Percentiles rank a stretch among this genome's conserved stretches.
Evolutionary conservation across 1,140 invertebrate species (phyloP).

Genomic region (Lepidurus apus): DNA sequence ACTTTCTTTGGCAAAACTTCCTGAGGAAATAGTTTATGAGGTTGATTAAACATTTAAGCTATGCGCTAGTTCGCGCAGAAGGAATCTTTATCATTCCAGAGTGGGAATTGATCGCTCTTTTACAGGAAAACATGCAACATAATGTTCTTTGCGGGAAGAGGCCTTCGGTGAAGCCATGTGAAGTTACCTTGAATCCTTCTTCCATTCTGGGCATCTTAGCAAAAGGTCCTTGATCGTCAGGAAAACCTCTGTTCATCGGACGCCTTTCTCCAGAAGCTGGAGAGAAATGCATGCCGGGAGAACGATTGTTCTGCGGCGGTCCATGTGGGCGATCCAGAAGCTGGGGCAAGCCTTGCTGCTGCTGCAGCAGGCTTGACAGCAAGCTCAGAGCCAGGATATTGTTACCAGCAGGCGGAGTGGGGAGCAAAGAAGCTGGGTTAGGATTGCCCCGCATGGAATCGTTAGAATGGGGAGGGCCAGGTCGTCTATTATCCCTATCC

Average conservation of each 20-base stretch:
- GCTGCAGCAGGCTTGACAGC: neutral
- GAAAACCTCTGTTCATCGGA: slow-evolving; percentile 18
- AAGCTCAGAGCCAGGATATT: slow-evolving; percentile 2
- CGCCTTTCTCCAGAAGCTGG: neutral
- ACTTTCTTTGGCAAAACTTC: no score
- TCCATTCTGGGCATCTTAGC: slow-evolving; percentile 13
- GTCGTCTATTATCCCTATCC: slow-evolving; percentile 7
- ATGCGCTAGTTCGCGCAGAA: no score
- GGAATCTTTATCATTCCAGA: no score
- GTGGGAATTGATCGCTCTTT: no score
- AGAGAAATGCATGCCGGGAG: neutral
- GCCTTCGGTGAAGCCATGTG: neutral
- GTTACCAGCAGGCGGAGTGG: neutral
- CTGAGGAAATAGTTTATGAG: no score
- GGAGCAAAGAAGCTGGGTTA: neutral
- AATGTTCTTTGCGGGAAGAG: neutral
- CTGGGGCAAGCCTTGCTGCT: slow-evolving; percentile 11
- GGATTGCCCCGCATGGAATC: slow-evolving; percentile 1
- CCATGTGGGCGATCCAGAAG: neutral
- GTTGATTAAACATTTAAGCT: no score
- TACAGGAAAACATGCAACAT: no score
- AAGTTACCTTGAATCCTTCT: slow-evolving; percentile 7
- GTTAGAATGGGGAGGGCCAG: neutral
- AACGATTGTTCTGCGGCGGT: neutral
- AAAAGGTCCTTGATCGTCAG: neutral